Conservation (phyloP, 2,888 invertebrate species). For the Cremastinae sp. region DNA sequence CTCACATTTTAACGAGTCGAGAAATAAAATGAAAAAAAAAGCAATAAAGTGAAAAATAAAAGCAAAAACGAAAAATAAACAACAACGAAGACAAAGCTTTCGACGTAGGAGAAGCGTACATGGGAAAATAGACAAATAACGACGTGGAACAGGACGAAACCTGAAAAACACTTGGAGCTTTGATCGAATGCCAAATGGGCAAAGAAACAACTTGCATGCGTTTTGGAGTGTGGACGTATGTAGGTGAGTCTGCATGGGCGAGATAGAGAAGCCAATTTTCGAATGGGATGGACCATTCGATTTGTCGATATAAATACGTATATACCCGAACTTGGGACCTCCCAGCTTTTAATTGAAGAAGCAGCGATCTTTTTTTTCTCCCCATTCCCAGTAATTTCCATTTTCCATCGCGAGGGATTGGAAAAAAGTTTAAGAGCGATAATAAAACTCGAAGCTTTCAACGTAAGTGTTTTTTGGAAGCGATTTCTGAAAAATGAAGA, state of each 20-base stretch:
- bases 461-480: too few species aligned
- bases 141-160: slow-evolving; percentile 21
- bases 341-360: slow-evolving; percentile 27
- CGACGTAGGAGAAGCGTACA: not conserved
- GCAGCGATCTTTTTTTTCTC: slow-evolving; percentile 13
- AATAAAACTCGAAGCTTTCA: too few species aligned
- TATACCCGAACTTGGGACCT: slow-evolving; percentile 6
- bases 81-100: slow-evolving; percentile 55
- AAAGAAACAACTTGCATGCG: slow-evolving; percentile 35
- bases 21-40: too few species aligned
- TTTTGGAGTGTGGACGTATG: not conserved
- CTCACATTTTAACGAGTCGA: too few species aligned
- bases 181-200: slow-evolving; percentile 52
- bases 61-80: slow-evolving; percentile 33
- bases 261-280: slow-evolving; percentile 26
- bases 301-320: slow-evolving; percentile 7
- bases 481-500: too few species aligned
- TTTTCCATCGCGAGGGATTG: not conserved
- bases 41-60: slow-evolving; percentile 6
- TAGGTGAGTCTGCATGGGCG: slow-evolving; percentile 14
- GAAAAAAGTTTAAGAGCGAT: not conserved
- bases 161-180: slow-evolving; percentile 25
- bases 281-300: slow-evolving; percentile 41
- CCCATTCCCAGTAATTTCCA: not conserved
- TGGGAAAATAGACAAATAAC: slow-evolving; percentile 53